A percentile compares a stretch with the other conserved stretches of the same genome.
phyloP scores from a whole-genome alignment of 2,797 vertebrate genomes.

The Garrulus glandarius region DNA sequence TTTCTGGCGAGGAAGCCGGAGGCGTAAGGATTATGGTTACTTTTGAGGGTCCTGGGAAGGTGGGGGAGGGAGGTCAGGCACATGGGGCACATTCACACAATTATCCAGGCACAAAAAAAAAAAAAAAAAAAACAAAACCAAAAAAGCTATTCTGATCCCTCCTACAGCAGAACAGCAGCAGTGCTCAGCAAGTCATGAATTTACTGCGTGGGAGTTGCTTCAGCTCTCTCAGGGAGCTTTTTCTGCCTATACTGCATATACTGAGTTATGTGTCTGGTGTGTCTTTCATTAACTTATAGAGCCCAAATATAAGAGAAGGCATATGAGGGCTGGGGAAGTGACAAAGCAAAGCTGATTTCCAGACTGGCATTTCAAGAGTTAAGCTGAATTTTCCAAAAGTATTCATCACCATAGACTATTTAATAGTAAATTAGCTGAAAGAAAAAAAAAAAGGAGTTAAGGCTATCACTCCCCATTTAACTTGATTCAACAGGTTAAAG shows the following conservation, averaged over 20 bases:
- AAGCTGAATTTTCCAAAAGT: not conserved
- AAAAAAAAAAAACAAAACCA: not conserved
- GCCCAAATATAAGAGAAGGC: not conserved
- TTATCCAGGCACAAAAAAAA: not conserved
- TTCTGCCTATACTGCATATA: not conserved
- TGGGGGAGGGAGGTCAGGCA: constrained; percentile 1
- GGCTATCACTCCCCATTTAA: not conserved
- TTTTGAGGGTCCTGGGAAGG: not conserved
- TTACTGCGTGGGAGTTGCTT: not conserved
- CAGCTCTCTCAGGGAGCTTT: not conserved
- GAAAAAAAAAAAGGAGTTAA: not conserved
- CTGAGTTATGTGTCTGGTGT: not conserved
- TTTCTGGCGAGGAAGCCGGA: not conserved
- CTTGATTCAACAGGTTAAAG: not conserved
- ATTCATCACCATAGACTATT: not conserved
- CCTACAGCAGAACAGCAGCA: not conserved
- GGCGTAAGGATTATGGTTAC: not conserved
- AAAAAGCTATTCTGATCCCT: not conserved
- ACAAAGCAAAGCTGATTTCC: not conserved
- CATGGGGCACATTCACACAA: not conserved
- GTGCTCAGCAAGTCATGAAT: not conserved
- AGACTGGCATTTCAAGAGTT: not conserved
- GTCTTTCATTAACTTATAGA: not conserved
- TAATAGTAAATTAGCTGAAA: not conserved
- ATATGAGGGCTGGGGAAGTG: not conserved